Evolutionary conservation across 2,888 invertebrate species (phyloP).

Genomic region (Linyphia triangularis): DNA sequence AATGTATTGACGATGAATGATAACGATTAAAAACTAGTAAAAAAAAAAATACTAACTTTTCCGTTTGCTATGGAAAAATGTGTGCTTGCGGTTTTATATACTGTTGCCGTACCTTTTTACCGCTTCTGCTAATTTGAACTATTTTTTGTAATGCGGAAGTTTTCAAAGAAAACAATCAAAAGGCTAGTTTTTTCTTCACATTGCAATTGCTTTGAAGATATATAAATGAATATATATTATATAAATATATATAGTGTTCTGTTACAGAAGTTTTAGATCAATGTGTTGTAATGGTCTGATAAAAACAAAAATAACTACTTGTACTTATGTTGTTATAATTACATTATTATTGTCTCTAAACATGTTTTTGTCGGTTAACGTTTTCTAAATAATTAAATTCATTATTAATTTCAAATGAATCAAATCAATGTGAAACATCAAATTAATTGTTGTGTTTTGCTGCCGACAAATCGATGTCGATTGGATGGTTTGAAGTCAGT

Average conservation of each 20-base stretch:
- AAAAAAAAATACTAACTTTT: constrained; percentile 50
- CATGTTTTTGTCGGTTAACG: constrained; percentile 70
- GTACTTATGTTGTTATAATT: constrained; percentile 64
- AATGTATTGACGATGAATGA: constrained; percentile 70
- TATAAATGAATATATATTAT: constrained; percentile 72
- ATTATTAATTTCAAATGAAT: constrained; percentile 65
- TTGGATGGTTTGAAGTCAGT: constrained; percentile 74
- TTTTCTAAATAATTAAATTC: constrained; percentile 67
- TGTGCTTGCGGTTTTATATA: constrained; percentile 75
- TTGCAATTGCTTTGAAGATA: constrained; percentile 74
- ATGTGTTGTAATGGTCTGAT: constrained; percentile 72
- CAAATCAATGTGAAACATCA: constrained; percentile 69
- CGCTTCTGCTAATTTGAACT: constrained; percentile 73
- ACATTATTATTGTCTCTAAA: constrained; percentile 51
- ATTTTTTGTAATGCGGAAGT: constrained; percentile 73
- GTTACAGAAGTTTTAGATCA: constrained; percentile 70
- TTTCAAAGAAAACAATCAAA: constrained; percentile 75
- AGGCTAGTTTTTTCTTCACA: constrained; percentile 73
- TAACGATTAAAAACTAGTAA: constrained; percentile 55
- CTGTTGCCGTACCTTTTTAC: constrained; percentile 74
- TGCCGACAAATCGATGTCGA: constrained; percentile 70
- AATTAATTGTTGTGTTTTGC: constrained; percentile 69
- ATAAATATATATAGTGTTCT: constrained; percentile 75
- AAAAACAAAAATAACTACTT: constrained; percentile 65
- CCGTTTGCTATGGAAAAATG: constrained; percentile 61